phyloP scores from a whole-genome alignment of 1,140 invertebrate genomes.

The Polyergus mexicanus region DNA sequence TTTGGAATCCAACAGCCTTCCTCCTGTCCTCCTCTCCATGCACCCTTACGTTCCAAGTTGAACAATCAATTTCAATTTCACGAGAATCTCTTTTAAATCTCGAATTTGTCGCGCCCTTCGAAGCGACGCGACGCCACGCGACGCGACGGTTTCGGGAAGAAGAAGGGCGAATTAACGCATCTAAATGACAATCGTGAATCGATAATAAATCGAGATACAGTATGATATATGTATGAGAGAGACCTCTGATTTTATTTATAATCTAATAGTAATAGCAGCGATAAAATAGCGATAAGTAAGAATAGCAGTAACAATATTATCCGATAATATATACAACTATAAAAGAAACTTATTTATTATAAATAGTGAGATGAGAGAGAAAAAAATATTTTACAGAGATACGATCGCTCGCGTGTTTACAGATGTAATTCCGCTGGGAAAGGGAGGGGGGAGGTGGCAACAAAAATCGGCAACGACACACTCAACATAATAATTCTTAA shows the following conservation, averaged over 20 bases:
- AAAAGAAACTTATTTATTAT: conserved; percentile 36
- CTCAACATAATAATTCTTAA: background rate
- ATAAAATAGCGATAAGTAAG: conserved; percentile 55
- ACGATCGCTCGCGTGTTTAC: background rate
- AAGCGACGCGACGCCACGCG: background rate
- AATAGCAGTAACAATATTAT: conserved; percentile 52
- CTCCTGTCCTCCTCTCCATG: background rate
- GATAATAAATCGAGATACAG: conserved; percentile 41
- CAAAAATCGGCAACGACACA: background rate
- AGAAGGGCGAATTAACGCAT: background rate
- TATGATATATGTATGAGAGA: conserved; percentile 30
- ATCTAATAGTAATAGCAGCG: conserved; percentile 65
- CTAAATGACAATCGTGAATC: background rate
- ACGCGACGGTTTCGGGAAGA: background rate
- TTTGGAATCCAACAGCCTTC: conserved; percentile 51
- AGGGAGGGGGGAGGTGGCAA: background rate
- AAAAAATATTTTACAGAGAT: conserved; percentile 53
- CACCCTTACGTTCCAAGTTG: conserved; percentile 64
- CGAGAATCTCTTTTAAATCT: conserved; percentile 81
- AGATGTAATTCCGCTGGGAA: background rate
- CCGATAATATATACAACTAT: conserved; percentile 66
- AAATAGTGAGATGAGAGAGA: conserved; percentile 9
- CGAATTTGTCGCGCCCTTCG: conserved; percentile 39
- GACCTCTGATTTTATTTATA: conserved; percentile 69
- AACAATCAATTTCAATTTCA: conserved; percentile 83